Evolutionary conservation across 2,888 invertebrate genomes (phyloP).

Genomic region (Heterodera filipjevi): DNA sequence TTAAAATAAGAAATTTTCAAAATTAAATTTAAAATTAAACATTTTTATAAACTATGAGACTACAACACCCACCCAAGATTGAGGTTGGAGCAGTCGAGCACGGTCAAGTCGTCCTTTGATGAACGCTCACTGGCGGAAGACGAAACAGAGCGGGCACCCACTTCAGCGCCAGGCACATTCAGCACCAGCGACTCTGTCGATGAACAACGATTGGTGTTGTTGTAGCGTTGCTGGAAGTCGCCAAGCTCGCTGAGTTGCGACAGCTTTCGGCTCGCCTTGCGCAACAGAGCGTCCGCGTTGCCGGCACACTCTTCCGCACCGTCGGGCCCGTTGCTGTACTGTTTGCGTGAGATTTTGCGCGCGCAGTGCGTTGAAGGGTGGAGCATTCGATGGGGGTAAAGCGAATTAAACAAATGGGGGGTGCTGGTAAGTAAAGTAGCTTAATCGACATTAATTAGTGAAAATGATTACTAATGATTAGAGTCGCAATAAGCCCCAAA

Average conservation of each 20-base stretch:
- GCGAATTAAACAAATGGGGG: not conserved
- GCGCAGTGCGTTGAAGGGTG: not conserved
- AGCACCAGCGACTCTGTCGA: not conserved
- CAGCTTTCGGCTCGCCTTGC: not conserved
- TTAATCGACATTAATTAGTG: too few species aligned
- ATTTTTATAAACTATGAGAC: too few species aligned
- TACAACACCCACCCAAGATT: constrained; percentile 13
- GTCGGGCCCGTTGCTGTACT: not conserved
- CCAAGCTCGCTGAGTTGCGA: not conserved
- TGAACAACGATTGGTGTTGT: not conserved
- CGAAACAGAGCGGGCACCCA: not conserved
- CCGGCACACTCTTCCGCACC: not conserved
- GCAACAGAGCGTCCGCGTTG: not conserved
- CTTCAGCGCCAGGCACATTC: not conserved
- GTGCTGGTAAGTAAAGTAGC: too few species aligned
- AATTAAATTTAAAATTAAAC: not conserved
- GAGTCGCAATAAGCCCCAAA: too few species aligned
- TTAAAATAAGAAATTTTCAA: not conserved
- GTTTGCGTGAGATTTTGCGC: constrained; percentile 3
- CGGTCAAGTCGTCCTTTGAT: constrained; percentile 8
- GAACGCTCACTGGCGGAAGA: constrained; percentile 6
- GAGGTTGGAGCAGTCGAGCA: constrained; percentile 23
- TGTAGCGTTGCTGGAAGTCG: not conserved
- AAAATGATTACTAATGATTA: too few species aligned
- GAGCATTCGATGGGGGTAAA: not conserved